A percentile compares a stretch with the other conserved stretches of the same genome.
Evolutionary conservation across 2,888 invertebrate species (phyloP).

Genomic region (Erebia aethiops): DNA sequence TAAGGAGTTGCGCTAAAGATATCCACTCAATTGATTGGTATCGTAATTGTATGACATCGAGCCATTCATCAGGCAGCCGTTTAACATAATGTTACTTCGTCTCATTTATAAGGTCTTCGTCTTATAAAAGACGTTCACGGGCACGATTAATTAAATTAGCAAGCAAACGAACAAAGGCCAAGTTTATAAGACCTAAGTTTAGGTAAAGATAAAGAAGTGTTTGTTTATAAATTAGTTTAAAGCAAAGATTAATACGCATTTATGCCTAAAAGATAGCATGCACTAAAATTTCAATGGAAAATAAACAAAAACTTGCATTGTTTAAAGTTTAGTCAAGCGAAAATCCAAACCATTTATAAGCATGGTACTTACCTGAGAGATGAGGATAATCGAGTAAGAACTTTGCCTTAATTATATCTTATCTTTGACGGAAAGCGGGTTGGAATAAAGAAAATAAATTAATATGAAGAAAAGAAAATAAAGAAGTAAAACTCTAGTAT

Average conservation of each 20-base stretch:
- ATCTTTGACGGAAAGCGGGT: background rate
- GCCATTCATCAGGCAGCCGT: constrained; percentile 13
- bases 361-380: constrained; percentile 28
- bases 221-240: constrained; percentile 17
- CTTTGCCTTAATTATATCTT: constrained; percentile 1
- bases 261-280: constrained; percentile 23
- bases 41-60: constrained; percentile 8
- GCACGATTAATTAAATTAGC: constrained; percentile 42
- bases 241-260: constrained; percentile 16
- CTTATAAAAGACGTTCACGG: constrained; percentile 19
- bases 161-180: constrained; percentile 48
- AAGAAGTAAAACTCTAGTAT: background rate
- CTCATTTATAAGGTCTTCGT: constrained; percentile 16
- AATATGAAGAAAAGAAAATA: background rate
- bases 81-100: constrained; percentile 23
- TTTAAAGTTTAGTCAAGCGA: constrained; percentile 23
- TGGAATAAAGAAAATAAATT: background rate
- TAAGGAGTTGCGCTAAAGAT: background rate
- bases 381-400: constrained; percentile 7
- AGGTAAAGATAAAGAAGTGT: constrained; percentile 10
- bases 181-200: constrained; percentile 40
- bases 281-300: constrained; percentile 26
- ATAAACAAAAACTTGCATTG: constrained; percentile 17
- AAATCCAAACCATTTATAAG: constrained; percentile 27
- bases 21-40: background rate